Percentiles rank a stretch among this genome's conserved stretches.
phyloP scores from a whole-genome alignment of 2,888 invertebrate species.

The Tanytarsus gracilentus region DNA sequence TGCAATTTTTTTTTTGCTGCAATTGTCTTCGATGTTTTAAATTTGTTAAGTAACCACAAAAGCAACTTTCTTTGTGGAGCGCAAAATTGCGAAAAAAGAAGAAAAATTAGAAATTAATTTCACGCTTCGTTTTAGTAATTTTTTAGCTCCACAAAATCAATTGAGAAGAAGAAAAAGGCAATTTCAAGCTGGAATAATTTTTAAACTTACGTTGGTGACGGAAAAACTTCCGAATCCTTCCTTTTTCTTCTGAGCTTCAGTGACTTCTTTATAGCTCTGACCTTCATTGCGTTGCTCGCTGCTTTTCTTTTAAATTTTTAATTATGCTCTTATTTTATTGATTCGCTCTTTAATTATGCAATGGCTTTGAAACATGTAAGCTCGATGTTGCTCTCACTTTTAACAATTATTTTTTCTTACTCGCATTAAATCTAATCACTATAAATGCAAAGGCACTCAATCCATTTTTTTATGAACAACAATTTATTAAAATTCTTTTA shows the following conservation, averaged over 20 bases:
- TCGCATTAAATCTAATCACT: too few relatives aligned
- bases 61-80: not conserved
- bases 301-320: constrained; percentile 12
- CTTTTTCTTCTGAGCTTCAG: constrained; percentile 34
- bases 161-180: not conserved
- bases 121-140: not conserved
- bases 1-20: too few relatives aligned
- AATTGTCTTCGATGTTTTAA: too few relatives aligned
- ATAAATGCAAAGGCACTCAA: too few relatives aligned
- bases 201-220: constrained; percentile 39
- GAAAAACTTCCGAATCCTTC: constrained; percentile 35
- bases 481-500: not conserved
- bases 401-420: not conserved
- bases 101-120: not conserved
- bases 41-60: too few relatives aligned
- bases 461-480: too few relatives aligned
- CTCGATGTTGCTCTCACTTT: constrained; percentile 1
- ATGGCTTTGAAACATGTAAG: constrained; percentile 1
- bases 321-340: not conserved
- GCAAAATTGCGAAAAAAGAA: constrained; percentile 1
- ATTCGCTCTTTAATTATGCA: constrained; percentile 3
- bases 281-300: constrained; percentile 30
- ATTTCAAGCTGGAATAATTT: constrained; percentile 20
- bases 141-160: not conserved
- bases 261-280: constrained; percentile 30